Percentiles rank a stretch among this genome's conserved stretches.
These are phyloP conservation scores for Acheta domesticus DNA, from an alignment of 2,888 invertebrate genomes.

Conservation along the genomic window DNA sequence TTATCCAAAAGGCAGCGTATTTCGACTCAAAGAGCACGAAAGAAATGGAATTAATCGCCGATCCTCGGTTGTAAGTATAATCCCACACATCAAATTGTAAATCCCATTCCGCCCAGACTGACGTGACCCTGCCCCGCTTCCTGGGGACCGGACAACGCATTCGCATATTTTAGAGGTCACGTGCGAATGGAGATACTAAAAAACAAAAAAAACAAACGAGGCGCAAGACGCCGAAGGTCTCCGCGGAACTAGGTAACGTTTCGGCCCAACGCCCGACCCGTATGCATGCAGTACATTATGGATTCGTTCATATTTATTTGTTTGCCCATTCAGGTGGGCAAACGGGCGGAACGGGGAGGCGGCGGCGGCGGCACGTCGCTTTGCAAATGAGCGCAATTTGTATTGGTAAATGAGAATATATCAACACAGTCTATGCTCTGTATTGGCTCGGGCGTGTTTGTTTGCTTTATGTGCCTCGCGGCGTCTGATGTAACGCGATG, in stretches of 20 bases:
- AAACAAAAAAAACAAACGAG: too few relatives aligned
- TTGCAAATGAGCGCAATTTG: background rate
- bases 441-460: background rate
- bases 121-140: too few relatives aligned
- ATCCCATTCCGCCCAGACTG: background rate
- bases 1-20: too few relatives aligned
- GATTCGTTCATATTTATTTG: constrained; percentile 18
- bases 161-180: background rate
- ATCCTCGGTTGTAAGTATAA: too few relatives aligned
- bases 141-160: background rate
- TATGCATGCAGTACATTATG: background rate
- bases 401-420: constrained; percentile 3
- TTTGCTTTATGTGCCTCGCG: constrained; percentile 7
- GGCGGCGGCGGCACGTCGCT: background rate
- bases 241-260: background rate
- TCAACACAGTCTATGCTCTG: background rate
- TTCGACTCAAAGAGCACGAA: too few relatives aligned
- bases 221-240: background rate
- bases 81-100: background rate
- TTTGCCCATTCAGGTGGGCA: background rate
- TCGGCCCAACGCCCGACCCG: background rate
- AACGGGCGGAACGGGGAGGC: background rate
- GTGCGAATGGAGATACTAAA: background rate
- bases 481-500: background rate
- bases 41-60: too few relatives aligned